phyloP scores from a whole-genome alignment of 2,113 vertebrate genomes.

The Zeus faber region DNA sequence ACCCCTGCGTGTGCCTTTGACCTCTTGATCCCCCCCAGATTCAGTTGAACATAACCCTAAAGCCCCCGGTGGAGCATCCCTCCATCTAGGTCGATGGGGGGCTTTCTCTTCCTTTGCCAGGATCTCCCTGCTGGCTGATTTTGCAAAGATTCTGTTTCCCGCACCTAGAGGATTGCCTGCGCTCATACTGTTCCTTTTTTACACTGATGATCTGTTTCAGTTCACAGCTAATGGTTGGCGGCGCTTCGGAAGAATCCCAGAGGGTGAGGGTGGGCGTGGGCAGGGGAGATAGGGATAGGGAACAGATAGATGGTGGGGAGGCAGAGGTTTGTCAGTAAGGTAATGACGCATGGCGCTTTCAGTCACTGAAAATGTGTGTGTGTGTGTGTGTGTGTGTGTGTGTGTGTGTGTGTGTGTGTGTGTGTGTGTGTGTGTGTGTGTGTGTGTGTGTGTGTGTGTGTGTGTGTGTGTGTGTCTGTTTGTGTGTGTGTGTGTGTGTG shows the following conservation, averaged over 20 bases:
- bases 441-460: conserved; percentile 11
- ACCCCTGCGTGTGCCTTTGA: neutral
- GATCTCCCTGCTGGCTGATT: neutral
- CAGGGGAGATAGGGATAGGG: neutral
- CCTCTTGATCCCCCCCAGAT: neutral
- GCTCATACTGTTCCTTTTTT: neutral
- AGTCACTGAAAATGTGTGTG: conserved; percentile 5
- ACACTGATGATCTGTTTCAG: neutral
- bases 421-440: neutral
- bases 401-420: neutral
- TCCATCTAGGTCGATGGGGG: too few species aligned
- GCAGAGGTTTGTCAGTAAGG: conserved; percentile 42
- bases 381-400: conserved; percentile 10
- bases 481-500: conserved; percentile 9
- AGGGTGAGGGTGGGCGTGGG: neutral
- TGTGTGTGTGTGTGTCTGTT: too few species aligned
- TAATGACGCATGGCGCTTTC: conserved; percentile 56
- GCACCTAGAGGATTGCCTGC: too few species aligned
- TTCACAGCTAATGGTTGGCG: neutral
- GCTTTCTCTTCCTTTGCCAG: neutral
- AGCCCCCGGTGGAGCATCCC: too few species aligned
- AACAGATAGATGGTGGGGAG: conserved; percentile 34
- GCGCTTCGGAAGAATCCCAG: neutral
- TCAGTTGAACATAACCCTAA: neutral
- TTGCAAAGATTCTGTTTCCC: neutral